Percentiles rank a stretch among this genome's conserved stretches.
phyloP scores from a whole-genome alignment of 64 coral and sea anemone genomes.

The Pocillopora verrucosa region DNA sequence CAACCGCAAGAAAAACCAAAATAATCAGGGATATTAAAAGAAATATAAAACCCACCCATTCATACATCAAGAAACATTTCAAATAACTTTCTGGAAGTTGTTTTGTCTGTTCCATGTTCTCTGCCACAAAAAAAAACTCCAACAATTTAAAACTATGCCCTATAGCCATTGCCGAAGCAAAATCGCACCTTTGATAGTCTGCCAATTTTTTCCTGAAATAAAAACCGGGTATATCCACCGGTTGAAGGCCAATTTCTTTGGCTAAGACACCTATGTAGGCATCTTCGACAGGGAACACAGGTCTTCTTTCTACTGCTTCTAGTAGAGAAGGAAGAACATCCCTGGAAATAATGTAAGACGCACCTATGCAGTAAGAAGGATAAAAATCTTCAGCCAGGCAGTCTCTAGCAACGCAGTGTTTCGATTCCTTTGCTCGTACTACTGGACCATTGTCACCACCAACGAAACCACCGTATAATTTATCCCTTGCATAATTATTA shows the following conservation, averaged over 20 bases:
- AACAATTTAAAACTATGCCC: neutral
- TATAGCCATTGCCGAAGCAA: neutral
- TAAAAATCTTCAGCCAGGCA: neutral
- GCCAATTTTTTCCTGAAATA: neutral
- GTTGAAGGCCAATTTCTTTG: neutral
- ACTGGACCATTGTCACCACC: neutral
- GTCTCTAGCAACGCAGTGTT: neutral
- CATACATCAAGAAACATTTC: neutral
- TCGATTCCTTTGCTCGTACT: neutral
- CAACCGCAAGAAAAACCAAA: neutral
- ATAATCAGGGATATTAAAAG: neutral
- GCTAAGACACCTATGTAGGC: slow-evolving; percentile 10
- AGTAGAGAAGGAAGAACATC: neutral
- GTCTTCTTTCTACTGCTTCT: neutral
- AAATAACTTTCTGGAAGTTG: neutral
- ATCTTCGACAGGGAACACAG: neutral
- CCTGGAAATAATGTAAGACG: neutral
- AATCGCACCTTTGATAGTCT: neutral
- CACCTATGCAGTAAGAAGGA: slow-evolving; percentile 2
- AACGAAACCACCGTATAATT: slow-evolving; percentile 12
- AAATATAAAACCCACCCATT: neutral
- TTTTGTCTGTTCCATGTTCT: neutral
- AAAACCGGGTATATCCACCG: neutral
- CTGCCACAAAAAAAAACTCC: neutral
- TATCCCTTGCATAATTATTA: neutral